phyloP scores from a whole-genome alignment of 2,797 vertebrate genomes.

The Paguma larvata region DNA sequence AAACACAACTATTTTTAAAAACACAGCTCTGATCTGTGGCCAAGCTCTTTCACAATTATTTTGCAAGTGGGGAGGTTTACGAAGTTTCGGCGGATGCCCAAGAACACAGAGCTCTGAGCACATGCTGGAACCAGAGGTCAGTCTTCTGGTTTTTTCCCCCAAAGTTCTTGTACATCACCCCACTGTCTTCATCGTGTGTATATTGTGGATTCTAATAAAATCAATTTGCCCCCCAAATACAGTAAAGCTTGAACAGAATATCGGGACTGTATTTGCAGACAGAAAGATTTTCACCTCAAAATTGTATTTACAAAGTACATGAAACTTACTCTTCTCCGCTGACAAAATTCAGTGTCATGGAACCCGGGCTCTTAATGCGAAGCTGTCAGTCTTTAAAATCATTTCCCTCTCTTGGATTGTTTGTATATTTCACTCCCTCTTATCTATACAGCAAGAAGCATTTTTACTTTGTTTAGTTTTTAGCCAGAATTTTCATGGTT shows the following conservation, averaged over 20 bases:
- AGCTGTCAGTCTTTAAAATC: background rate
- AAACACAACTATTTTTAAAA: background rate
- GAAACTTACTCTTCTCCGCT: background rate
- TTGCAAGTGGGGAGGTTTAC: background rate
- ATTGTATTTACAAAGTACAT: background rate
- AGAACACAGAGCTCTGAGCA: background rate
- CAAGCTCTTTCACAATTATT: background rate
- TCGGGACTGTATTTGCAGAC: background rate
- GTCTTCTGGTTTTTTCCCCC: no score
- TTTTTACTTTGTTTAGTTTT: background rate
- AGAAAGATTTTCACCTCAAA: constrained; percentile 7
- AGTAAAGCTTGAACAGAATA: background rate
- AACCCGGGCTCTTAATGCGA: background rate
- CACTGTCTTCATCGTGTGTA: background rate
- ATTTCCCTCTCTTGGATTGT: background rate
- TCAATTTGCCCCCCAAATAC: background rate
- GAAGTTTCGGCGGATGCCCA: background rate
- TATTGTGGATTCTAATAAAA: background rate
- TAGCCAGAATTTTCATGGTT: background rate
- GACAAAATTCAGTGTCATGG: background rate
- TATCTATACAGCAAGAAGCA: background rate
- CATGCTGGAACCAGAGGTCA: background rate
- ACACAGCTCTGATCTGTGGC: background rate
- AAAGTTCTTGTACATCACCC: background rate
- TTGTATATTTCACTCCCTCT: background rate